phyloP scores from a whole-genome alignment of 1,140 invertebrate genomes.

The Diuraphis noxia region DNA sequence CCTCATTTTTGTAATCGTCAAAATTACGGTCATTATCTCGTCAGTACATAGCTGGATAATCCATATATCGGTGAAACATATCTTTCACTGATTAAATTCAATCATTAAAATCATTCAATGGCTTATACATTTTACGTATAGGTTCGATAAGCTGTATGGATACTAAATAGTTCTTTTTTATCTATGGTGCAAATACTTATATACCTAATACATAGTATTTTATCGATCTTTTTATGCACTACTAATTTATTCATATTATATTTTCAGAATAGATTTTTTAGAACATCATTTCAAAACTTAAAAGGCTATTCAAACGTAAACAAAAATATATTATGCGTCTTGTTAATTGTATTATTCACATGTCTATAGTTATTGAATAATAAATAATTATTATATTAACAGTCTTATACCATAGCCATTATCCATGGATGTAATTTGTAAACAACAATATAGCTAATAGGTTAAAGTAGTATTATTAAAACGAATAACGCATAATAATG shows the following conservation, averaged over 20 bases:
- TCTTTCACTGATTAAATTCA: background rate
- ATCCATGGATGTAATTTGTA: background rate
- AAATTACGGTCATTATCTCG: background rate
- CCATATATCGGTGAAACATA: background rate
- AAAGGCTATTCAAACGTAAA: background rate
- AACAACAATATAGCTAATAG: background rate
- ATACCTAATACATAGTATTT: background rate
- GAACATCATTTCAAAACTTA: background rate
- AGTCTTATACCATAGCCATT: background rate
- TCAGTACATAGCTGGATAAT: background rate
- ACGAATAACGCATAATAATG: background rate
- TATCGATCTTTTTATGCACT: background rate
- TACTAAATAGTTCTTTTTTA: background rate
- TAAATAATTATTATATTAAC: background rate
- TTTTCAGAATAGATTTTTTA: background rate
- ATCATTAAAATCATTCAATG: background rate
- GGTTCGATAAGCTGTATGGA: background rate
- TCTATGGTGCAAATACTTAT: background rate
- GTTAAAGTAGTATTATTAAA: background rate
- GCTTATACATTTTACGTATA: background rate
- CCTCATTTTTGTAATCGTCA: slow-evolving; percentile 1
- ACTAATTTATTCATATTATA: background rate
- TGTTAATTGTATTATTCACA: no score
- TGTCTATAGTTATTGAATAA: background rate
- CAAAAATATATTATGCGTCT: background rate